phyloP scores from a whole-genome alignment of 2,888 invertebrate species.

The Heliconius ethilla region DNA sequence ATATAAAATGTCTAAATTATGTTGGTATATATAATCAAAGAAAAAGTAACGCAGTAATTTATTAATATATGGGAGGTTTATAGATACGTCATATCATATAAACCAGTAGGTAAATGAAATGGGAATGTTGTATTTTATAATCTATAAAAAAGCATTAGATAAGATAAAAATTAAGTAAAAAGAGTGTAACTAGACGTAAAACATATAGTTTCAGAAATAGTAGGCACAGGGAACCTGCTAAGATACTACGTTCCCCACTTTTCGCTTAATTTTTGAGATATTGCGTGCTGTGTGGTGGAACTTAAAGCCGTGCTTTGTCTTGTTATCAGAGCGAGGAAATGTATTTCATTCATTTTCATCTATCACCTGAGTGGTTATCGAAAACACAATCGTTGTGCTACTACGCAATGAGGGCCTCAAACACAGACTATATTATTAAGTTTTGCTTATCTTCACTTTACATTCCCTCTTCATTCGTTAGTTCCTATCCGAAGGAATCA shows the following conservation, averaged over 20 bases:
- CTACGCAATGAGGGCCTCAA: no score
- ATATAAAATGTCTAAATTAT: conserved; percentile 31
- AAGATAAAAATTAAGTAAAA: no score
- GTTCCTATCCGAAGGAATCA: no score
- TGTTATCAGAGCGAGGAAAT: neutral
- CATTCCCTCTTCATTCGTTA: no score
- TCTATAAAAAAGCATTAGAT: neutral
- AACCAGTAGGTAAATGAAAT: no score
- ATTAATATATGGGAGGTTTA: neutral
- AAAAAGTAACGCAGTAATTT: neutral
- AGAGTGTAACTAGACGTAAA: no score
- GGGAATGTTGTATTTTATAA: neutral
- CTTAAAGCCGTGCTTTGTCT: neutral
- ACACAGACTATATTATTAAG: no score
- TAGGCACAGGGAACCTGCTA: neutral
- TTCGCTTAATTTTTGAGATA: no score
- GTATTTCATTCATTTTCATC: neutral
- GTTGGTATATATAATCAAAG: neutral
- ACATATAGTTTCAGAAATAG: no score
- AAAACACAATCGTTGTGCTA: neutral
- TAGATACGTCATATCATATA: neutral
- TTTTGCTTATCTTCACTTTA: no score
- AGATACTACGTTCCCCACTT: no score
- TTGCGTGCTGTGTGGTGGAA: no score
- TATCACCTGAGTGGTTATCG: neutral